A percentile compares a stretch with the other conserved stretches of the same genome.
Conservation (phyloP, 92 coral and sea anemone species). For the Anthopleura xanthogrammica region DNA sequence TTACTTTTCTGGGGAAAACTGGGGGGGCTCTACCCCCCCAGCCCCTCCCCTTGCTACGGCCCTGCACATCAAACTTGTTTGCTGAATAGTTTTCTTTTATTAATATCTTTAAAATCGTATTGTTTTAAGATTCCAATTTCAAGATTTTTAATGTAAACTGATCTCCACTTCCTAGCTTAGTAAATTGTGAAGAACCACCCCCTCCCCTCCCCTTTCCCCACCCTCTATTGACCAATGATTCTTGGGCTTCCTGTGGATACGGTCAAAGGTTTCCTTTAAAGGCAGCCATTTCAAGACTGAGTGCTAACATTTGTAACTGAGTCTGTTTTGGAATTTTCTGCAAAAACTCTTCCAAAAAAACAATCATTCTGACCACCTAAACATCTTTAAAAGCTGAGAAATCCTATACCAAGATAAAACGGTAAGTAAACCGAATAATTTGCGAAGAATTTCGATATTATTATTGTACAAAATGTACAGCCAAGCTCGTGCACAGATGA, state of each 20-base stretch:
- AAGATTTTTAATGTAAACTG: no score
- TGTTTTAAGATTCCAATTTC: no score
- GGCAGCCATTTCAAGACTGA: background rate
- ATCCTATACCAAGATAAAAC: background rate
- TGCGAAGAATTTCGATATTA: background rate
- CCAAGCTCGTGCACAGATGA: background rate
- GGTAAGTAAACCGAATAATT: background rate
- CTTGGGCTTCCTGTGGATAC: conserved; percentile 4
- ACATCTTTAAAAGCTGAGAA: background rate
- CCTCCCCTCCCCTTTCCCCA: background rate
- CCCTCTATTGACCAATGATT: background rate
- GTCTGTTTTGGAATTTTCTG: background rate
- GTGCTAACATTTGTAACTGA: background rate
- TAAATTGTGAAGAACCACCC: no score
- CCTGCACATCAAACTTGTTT: no score
- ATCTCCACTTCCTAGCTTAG: no score
- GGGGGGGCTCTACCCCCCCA: no score
- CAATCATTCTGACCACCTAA: background rate
- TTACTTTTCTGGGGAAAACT: no score
- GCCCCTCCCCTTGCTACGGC: no score
- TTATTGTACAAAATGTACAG: background rate
- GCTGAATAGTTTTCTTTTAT: no score
- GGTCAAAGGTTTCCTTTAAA: no score
- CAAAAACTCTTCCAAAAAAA: background rate
- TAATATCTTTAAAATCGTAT: no score